phyloP scores from a whole-genome alignment of 2,113 vertebrate genomes.

The Puffinus mauretanicus region DNA sequence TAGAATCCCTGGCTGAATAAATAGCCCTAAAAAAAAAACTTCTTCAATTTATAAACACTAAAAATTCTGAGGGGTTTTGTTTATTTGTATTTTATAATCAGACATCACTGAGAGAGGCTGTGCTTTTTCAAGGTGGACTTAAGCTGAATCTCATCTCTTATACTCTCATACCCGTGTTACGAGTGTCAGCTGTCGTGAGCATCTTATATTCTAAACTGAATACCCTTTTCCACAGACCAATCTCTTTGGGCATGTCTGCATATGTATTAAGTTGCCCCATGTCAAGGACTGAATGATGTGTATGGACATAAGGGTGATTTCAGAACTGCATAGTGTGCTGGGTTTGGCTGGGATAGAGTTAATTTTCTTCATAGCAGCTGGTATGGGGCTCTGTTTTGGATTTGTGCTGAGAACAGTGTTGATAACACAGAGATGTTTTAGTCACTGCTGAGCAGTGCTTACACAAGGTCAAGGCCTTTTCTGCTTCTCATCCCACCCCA shows the following conservation, averaged over 20 bases:
- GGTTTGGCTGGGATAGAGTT: no score
- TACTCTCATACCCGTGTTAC: not conserved
- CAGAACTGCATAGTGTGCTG: not conserved
- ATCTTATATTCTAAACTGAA: not conserved
- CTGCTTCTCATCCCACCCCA: no score
- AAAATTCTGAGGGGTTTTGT: not conserved
- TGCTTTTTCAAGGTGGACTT: not conserved
- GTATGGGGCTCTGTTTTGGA: no score
- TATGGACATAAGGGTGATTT: not conserved
- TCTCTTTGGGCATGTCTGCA: not conserved
- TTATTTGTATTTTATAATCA: not conserved
- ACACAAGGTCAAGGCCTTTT: no score
- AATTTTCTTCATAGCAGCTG: no score
- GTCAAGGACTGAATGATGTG: not conserved
- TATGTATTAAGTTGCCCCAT: accelerated
- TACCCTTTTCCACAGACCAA: not conserved
- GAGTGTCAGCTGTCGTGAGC: not conserved
- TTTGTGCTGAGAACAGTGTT: no score
- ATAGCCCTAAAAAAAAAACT: not conserved
- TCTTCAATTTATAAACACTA: not conserved
- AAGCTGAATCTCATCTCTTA: not conserved
- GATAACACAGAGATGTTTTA: no score
- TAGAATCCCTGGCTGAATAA: not conserved
- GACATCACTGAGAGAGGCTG: not conserved
- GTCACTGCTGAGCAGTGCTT: no score